phyloP scores from a whole-genome alignment of 1,140 invertebrate species.

The Heliconius hewitsoni region DNA sequence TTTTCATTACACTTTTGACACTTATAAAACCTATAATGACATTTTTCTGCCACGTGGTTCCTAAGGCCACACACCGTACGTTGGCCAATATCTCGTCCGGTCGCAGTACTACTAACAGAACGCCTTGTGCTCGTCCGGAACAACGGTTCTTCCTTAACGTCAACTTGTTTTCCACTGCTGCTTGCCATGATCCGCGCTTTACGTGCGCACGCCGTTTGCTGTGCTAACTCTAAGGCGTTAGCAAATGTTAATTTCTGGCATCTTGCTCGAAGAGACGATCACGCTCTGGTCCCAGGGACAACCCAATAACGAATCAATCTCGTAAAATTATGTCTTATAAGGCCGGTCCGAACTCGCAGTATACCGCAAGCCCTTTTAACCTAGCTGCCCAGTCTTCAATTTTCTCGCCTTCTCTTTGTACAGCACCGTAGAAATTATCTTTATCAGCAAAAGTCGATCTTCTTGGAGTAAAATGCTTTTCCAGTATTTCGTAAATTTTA shows the following conservation, averaged over 20 bases:
- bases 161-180: background rate
- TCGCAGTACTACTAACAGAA: conserved; percentile 2
- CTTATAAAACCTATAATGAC: conserved; percentile 34
- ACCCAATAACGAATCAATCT: conserved; percentile 31
- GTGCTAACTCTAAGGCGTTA: conserved; percentile 25
- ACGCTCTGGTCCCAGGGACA: conserved; percentile 24
- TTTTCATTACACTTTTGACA: conserved; percentile 34
- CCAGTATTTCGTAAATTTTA: conserved; percentile 26
- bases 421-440: conserved; percentile 36
- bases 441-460: conserved; percentile 35
- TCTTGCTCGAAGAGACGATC: conserved; percentile 32
- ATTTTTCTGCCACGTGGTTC: conserved; percentile 31
- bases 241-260: conserved; percentile 13
- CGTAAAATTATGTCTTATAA: conserved; percentile 34
- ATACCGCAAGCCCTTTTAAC: conserved; percentile 32
- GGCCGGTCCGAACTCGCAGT: conserved; percentile 37
- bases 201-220: conserved; percentile 9
- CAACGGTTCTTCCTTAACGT: conserved; percentile 25
- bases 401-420: conserved; percentile 20
- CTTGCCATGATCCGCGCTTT: conserved; percentile 5
- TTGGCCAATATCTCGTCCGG: background rate
- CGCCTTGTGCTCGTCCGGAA: conserved; percentile 17
- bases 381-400: conserved; percentile 41
- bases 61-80: conserved; percentile 39
- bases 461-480: conserved; percentile 41